Percentiles rank a stretch among this genome's conserved stretches.
Conservation (phyloP, 2,113 vertebrate species). For the Nannobrachium achirus region DNA sequence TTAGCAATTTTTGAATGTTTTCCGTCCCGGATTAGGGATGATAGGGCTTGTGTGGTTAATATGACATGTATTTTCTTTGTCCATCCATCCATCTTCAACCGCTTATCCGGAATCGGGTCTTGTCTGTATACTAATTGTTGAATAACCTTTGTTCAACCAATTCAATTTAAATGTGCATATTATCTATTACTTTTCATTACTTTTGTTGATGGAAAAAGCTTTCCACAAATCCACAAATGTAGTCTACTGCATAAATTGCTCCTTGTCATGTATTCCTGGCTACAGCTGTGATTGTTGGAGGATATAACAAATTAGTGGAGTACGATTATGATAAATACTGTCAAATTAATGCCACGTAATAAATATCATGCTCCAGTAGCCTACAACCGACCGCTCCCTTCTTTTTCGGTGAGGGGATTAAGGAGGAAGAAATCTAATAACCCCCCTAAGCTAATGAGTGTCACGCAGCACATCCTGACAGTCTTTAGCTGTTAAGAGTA, state of each 20-base stretch:
- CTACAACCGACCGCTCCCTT: background rate
- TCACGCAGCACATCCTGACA: slow-evolving; percentile 1
- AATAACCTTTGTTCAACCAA: no score
- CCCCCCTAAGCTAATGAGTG: background rate
- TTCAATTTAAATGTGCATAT: no score
- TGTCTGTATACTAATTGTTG: no score
- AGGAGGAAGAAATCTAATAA: slow-evolving; percentile 14
- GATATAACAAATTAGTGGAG: background rate
- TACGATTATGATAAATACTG: background rate
- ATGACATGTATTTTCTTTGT: no score
- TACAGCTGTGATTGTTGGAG: background rate
- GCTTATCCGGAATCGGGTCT: no score
- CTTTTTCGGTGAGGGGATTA: background rate
- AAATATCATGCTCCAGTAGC: background rate
- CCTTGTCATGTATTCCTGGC: background rate
- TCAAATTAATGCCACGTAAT: background rate
- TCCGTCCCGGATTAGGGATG: no score
- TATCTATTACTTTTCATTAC: background rate
- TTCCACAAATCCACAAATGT: background rate
- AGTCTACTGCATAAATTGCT: background rate
- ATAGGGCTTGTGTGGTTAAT: no score
- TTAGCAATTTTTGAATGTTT: no score
- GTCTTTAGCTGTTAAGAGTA: slow-evolving; percentile 13
- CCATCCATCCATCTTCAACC: no score
- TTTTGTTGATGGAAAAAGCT: background rate